Conservation (phyloP, 1,140 invertebrate species). For the Dreissena rostriformis region DNA sequence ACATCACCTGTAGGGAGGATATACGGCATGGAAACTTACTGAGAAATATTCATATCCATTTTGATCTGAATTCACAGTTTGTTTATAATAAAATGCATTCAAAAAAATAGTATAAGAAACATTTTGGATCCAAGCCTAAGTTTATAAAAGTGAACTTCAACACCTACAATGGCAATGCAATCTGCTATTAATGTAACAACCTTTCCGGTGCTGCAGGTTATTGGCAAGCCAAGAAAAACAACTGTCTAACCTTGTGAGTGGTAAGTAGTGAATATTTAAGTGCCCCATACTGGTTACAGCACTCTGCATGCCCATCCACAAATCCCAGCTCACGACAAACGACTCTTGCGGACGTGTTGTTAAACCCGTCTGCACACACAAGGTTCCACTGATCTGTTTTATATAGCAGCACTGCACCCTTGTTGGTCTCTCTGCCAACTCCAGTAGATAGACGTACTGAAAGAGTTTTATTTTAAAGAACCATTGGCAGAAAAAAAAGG, state of each 20-base stretch:
- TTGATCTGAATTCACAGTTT: neutral
- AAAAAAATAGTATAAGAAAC: too few relatives aligned
- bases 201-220: neutral
- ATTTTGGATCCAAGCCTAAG: too few relatives aligned
- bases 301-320: slow-evolving; percentile 42
- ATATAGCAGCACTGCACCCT: slow-evolving; percentile 48
- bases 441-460: slow-evolving; percentile 54
- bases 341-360: slow-evolving; percentile 27
- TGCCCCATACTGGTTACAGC: slow-evolving; percentile 49
- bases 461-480: neutral
- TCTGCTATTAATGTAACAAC: neutral
- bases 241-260: slow-evolving; percentile 21
- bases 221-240: neutral
- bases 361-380: slow-evolving; percentile 57
- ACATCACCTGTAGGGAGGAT: slow-evolving; percentile 12
- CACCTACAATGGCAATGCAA: neutral
- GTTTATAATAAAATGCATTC: too few relatives aligned
- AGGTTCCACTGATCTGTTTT: slow-evolving; percentile 40
- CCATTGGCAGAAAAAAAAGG: too few relatives aligned
- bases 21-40: too few relatives aligned
- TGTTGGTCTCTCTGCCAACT: slow-evolving; percentile 31
- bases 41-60: neutral
- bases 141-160: neutral
- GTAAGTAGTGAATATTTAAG: slow-evolving; percentile 16
- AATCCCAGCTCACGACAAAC: slow-evolving; percentile 61